phyloP scores from a whole-genome alignment of 2,888 invertebrate species.

The Adela reaumurella region DNA sequence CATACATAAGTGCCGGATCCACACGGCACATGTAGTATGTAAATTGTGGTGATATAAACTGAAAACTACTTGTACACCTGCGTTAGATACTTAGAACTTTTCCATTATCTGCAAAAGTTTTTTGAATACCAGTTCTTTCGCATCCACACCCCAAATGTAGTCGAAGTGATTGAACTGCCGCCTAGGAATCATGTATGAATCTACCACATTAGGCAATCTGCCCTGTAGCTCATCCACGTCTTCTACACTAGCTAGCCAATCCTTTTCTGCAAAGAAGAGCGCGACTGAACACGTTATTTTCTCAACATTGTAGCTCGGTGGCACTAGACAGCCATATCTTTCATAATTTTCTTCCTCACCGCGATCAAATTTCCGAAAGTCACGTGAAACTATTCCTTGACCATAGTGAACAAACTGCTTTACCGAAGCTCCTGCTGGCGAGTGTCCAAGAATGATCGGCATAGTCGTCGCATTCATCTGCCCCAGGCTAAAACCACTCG shows the following conservation, averaged over 20 bases:
- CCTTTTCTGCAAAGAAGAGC: constrained; percentile 30
- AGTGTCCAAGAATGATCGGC: constrained; percentile 34
- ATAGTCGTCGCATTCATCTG: constrained; percentile 43
- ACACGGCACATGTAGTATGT: too few species aligned
- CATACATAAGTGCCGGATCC: too few species aligned
- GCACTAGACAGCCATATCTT: constrained; percentile 9
- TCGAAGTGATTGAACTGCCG: constrained; percentile 18
- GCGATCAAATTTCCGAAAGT: constrained; percentile 32
- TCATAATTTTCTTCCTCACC: constrained; percentile 21
- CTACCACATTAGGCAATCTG: constrained; percentile 15
- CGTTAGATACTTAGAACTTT: constrained; percentile 5
- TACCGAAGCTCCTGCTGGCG: constrained; percentile 49
- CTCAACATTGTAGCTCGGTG: constrained; percentile 31
- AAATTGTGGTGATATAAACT: too few species aligned
- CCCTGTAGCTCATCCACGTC: constrained; percentile 49
- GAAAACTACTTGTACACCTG: too few species aligned
- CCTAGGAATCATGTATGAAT: constrained; percentile 15
- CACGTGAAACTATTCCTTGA: constrained; percentile 27
- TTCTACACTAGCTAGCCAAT: constrained; percentile 49
- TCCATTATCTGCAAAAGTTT: constrained; percentile 21
- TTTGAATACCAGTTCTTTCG: constrained; percentile 28
- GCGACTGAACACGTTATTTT: constrained; percentile 24
- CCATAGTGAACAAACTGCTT: constrained; percentile 46
- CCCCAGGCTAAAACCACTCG: constrained; percentile 43
- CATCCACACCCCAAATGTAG: constrained; percentile 27